phyloP scores from a whole-genome alignment of 2,888 invertebrate species.

The Plebejus melissa region DNA sequence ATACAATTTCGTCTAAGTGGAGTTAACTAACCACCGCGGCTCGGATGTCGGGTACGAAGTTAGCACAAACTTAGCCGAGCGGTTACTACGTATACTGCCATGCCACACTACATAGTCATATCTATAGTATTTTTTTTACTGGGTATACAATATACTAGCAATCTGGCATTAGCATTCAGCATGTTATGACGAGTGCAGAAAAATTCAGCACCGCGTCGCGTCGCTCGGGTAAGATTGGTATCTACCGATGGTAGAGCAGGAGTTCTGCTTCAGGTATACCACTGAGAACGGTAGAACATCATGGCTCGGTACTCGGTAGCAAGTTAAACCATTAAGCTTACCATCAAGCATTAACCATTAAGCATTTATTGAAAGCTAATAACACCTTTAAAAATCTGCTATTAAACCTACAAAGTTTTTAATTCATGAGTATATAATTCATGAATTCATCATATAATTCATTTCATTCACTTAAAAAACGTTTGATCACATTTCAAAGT shows the following conservation, averaged over 20 bases:
- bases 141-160: background rate
- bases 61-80: background rate
- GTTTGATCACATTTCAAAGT: background rate
- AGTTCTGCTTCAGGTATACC: background rate
- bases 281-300: background rate
- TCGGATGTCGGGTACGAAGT: constrained; percentile 3
- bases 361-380: no score
- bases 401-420: no score
- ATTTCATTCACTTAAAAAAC: no score
- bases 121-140: no score
- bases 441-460: no score
- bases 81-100: background rate
- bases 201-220: no score
- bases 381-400: background rate
- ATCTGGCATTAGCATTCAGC: background rate
- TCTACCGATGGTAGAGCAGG: no score
- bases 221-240: no score
- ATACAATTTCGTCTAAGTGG: constrained; percentile 5
- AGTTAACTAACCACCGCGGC: constrained; percentile 8
- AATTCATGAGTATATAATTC: no score
- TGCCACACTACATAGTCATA: background rate
- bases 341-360: no score
- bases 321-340: background rate
- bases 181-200: no score
- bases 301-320: background rate